Evolutionary conservation across 2,888 invertebrate species (phyloP), one percentile per base, ranked within the genome.

Genomic region (Amorpha juglandis): DNA sequence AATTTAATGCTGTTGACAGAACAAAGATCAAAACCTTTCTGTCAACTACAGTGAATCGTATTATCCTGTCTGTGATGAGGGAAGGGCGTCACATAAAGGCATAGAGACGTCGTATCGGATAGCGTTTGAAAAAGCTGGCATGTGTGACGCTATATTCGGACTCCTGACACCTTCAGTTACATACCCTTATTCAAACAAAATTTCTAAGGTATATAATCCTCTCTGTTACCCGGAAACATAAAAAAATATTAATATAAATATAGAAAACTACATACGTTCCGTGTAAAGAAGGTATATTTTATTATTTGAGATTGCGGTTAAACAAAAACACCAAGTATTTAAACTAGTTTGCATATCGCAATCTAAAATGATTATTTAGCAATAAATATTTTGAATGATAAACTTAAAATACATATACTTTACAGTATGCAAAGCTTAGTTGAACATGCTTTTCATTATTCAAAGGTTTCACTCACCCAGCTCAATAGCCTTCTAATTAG

Each of bases 21-120:
- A 64, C 64, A 53, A 64, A 64, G 53, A 64, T 64, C 45, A 52
- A 55, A 47, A 55, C 64, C 53, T 33, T 62, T 52, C 65, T 66
- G 65, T 62, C 65, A 66, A 42, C 62, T 66, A 16, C 62, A 62
- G 50, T n/a, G 65, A 65, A 62, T 62, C 52, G 27, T 45, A 64
- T 66, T 66, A 66, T 66, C 62, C 52, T 50, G 45, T 12, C 45
- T 11, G 38, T 51, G 62, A 66, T 45, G 51, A 62, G 51, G 65
- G 65, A 51, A 62, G 45, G 19, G 33, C 42, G 52, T 52, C n/a
- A 45, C 45, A 66, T 62, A 66, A 66, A 52, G 52, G 62, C n/a
- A 65, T 53, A 55, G 16, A 47, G 53, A 19, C 52, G 64, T 45
- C 50, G 27, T 27, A 53, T 45, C 50, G 27, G 21, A 21, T 35